A percentile compares a stretch with the other conserved stretches of the same genome.
Evolutionary conservation across 2,113 vertebrate genomes (phyloP).

Genomic region (Syngnathus floridae): DNA sequence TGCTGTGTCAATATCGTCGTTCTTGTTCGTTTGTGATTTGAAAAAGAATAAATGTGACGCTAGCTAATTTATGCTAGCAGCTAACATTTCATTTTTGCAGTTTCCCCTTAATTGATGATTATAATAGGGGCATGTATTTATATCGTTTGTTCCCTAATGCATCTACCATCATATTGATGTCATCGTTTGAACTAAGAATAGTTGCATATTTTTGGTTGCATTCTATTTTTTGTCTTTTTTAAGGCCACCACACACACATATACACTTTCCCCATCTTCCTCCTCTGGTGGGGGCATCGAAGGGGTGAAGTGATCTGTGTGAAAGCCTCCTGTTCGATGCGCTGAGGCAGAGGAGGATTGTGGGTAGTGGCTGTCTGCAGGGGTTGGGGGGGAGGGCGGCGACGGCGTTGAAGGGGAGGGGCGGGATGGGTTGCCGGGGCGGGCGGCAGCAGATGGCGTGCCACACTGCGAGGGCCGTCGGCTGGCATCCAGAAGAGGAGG

Average conservation of each 20-base stretch:
- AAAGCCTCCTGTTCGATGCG: slow-evolving; percentile 71
- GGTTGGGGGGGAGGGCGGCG: slow-evolving; percentile 38
- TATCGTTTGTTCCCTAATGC: no score
- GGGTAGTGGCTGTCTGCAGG: slow-evolving; percentile 69
- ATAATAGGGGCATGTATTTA: no score
- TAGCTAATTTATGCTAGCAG: no score
- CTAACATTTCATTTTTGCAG: no score
- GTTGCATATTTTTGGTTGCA: neutral
- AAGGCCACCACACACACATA: slow-evolving; percentile 12
- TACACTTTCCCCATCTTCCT: slow-evolving; percentile 44
- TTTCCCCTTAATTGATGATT: no score
- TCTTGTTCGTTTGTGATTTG: neutral
- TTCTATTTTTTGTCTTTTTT: slow-evolving; percentile 25
- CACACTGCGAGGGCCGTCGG: slow-evolving; percentile 72
- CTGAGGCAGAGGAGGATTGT: slow-evolving; percentile 70
- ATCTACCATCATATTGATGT: no score
- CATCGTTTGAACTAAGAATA: neutral
- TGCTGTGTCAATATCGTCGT: neutral
- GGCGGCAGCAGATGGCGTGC: slow-evolving; percentile 71
- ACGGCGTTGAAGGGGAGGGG: slow-evolving; percentile 31
- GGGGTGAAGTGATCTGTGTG: slow-evolving; percentile 72
- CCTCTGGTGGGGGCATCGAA: slow-evolving; percentile 62
- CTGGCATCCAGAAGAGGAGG: slow-evolving; percentile 76
- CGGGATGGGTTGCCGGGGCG: slow-evolving; percentile 54
- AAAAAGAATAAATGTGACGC: no score